phyloP scores from a whole-genome alignment of 2,113 vertebrate species.

The Ctenodactylus gundi region DNA sequence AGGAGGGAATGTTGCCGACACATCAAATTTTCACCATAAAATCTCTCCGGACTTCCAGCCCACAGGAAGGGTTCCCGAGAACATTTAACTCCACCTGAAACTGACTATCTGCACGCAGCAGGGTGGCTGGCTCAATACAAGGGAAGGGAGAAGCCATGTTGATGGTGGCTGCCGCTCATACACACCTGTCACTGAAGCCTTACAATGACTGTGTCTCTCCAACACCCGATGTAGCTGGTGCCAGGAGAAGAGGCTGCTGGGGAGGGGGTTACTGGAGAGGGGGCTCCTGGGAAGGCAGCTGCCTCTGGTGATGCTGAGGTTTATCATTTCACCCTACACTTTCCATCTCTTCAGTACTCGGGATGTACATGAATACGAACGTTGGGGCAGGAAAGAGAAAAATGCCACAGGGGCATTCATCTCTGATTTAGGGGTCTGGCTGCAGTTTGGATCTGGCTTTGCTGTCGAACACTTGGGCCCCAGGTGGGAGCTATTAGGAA shows the following conservation, averaged over 20 bases:
- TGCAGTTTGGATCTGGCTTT: neutral
- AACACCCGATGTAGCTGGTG: neutral
- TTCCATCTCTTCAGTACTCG: neutral
- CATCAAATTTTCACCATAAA: constrained; percentile 31
- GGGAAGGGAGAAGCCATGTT: neutral
- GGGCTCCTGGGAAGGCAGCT: neutral
- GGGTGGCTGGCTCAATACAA: neutral
- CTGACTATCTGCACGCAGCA: neutral
- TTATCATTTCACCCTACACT: neutral
- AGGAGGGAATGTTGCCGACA: constrained; percentile 9
- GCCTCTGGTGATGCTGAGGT: neutral
- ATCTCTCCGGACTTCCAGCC: constrained; percentile 15
- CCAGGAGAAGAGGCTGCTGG: neutral
- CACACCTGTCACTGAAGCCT: neutral
- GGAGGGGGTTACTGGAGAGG: neutral
- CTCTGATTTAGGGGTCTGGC: neutral
- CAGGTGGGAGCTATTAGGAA: neutral
- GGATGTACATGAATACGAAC: neutral
- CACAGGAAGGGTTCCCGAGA: constrained; percentile 27
- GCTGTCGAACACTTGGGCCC: neutral
- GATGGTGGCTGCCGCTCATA: neutral
- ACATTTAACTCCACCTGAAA: neutral
- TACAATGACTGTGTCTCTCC: neutral
- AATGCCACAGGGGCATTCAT: neutral
- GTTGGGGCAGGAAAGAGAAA: neutral